A percentile compares a stretch with the other conserved stretches of the same genome.
phyloP scores from a whole-genome alignment of 2,113 vertebrate genomes.

The Hyaena hyaena region DNA sequence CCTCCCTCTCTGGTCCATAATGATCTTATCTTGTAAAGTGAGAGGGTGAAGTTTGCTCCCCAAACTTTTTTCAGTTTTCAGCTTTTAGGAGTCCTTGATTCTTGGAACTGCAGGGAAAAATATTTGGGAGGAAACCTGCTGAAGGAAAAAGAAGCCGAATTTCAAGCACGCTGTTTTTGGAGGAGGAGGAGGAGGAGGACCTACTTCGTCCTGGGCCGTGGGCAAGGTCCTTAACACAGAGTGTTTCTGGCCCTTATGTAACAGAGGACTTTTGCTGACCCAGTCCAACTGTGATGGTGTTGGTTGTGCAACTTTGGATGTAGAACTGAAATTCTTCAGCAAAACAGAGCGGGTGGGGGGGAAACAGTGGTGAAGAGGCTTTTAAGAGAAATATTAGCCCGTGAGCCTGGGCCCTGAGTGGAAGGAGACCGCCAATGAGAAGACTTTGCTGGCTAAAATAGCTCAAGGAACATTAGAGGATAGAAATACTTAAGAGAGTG shows the following conservation, averaged over 20 bases:
- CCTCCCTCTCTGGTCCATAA: background rate
- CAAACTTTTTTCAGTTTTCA: background rate
- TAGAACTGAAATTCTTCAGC: background rate
- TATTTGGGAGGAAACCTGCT: background rate
- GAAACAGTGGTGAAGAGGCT: background rate
- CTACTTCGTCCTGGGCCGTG: too few species aligned
- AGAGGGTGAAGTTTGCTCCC: background rate
- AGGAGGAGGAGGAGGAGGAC: background rate
- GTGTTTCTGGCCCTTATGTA: background rate
- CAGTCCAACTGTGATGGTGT: background rate
- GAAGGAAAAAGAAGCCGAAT: background rate
- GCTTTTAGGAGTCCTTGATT: background rate
- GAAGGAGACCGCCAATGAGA: background rate
- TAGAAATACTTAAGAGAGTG: background rate
- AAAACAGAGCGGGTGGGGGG: background rate
- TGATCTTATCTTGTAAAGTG: background rate
- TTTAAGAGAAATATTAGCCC: background rate
- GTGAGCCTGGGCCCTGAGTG: background rate
- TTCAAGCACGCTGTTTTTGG: background rate
- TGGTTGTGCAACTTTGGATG: background rate
- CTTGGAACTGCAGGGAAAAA: background rate
- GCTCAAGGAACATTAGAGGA: background rate
- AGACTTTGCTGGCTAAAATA: background rate
- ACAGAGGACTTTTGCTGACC: background rate
- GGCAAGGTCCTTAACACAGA: background rate